These are phyloP conservation scores for Eumerus sabulonum DNA, from an alignment of 2,888 invertebrate species.

Conservation along the genomic window DNA sequence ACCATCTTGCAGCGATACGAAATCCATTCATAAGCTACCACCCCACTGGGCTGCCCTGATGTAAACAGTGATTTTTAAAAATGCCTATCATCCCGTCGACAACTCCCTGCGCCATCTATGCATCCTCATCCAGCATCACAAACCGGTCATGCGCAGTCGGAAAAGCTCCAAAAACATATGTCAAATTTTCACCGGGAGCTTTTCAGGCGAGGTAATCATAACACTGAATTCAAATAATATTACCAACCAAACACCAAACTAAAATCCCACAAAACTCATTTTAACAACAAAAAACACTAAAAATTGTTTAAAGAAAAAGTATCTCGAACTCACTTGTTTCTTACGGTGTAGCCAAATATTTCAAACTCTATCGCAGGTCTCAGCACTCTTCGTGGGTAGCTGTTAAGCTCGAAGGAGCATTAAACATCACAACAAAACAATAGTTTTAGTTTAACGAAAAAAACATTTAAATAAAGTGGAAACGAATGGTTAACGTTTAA, in stretches of 20 bases:
- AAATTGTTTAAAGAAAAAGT: background rate
- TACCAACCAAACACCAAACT: constrained; percentile 58
- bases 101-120: constrained; percentile 44
- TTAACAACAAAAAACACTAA: background rate
- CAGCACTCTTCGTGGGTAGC: background rate
- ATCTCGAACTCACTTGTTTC: constrained; percentile 31
- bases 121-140: too few species aligned
- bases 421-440: too few species aligned
- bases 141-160: constrained; percentile 42
- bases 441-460: constrained; percentile 20
- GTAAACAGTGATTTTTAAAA: constrained; percentile 27
- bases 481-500: constrained; percentile 13
- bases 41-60: background rate
- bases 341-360: background rate
- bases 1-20: too few species aligned
- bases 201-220: constrained; percentile 59
- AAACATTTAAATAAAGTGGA: too few species aligned
- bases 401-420: too few species aligned
- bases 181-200: constrained; percentile 67
- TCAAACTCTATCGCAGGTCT: background rate
- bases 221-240: constrained; percentile 65
- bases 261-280: constrained; percentile 15
- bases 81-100: background rate
- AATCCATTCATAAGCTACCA: background rate
- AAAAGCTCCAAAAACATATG: constrained; percentile 62